Conservation (phyloP, 1,140 invertebrate species). For the Phthorimaea operculella region DNA sequence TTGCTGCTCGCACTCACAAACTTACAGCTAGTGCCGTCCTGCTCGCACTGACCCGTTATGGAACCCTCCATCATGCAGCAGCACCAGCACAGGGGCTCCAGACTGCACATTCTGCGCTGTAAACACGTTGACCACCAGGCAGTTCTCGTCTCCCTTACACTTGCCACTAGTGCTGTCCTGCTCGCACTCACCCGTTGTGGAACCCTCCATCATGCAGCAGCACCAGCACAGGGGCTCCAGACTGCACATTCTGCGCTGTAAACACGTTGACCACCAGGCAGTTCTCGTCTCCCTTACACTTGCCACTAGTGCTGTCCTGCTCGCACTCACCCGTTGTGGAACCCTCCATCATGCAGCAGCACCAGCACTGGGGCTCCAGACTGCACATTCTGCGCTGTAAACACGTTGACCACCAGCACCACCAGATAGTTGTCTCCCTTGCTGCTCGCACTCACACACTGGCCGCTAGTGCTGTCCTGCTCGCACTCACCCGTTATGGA, state of each 20-base stretch:
- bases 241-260: constrained; percentile 21
- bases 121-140: constrained; percentile 50
- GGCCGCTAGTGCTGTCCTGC: too few relatives aligned
- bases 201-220: constrained; percentile 44
- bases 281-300: too few relatives aligned
- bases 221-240: constrained; percentile 32
- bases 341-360: constrained; percentile 41
- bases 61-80: constrained; percentile 44
- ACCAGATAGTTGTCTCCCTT: too few relatives aligned
- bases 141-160: constrained; percentile 42
- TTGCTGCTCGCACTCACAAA: constrained; percentile 40
- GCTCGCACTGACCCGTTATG: constrained; percentile 49
- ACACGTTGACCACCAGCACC: constrained; percentile 48
- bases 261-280: constrained; percentile 54
- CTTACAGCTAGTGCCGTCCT: too few relatives aligned
- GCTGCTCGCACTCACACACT: too few relatives aligned
- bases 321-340: constrained; percentile 48
- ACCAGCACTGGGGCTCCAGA: constrained; percentile 33
- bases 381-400: constrained; percentile 27
- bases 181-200: constrained; percentile 38
- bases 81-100: constrained; percentile 36
- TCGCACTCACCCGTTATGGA: constrained; percentile 43
- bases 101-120: constrained; percentile 19
- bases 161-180: constrained; percentile 49
- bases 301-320: too few relatives aligned